Percentiles rank a stretch among this genome's conserved stretches.
Conservation (phyloP, 2,888 invertebrate species). For the Neuroscelio doddi region DNA sequence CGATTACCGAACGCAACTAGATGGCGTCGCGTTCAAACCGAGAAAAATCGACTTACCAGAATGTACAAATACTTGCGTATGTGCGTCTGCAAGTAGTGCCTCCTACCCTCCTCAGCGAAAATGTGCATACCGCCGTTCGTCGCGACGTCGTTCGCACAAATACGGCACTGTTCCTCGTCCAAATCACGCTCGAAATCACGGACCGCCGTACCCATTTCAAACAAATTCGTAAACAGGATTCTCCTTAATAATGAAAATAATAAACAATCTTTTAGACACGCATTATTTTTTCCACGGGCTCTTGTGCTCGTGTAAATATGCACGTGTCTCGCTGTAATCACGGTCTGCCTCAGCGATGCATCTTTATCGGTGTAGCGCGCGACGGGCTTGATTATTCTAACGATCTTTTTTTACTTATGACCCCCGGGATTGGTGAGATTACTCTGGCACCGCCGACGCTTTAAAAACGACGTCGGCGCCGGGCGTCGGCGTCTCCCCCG, state of each 20-base stretch:
- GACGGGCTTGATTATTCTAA: constrained; percentile 63
- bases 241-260: no score
- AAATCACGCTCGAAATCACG: constrained; percentile 46
- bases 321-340: constrained; percentile 34
- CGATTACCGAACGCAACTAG: constrained; percentile 1
- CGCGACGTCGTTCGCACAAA: constrained; percentile 77
- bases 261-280: no score
- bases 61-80: constrained; percentile 80
- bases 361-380: constrained; percentile 27
- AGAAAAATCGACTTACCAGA: constrained; percentile 73
- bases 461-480: constrained; percentile 67
- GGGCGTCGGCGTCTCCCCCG: constrained; percentile 66
- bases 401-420: constrained; percentile 62
- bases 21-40: constrained; percentile 14
- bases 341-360: constrained; percentile 41
- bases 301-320: no score
- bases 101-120: constrained; percentile 79
- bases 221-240: no score
- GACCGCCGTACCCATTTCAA: constrained; percentile 53
- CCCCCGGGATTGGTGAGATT: constrained; percentile 66
- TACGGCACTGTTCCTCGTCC: constrained; percentile 74
- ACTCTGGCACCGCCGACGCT: constrained; percentile 63
- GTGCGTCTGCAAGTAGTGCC: constrained; percentile 78
- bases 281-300: no score
- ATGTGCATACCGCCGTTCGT: constrained; percentile 76